Evolutionary conservation across 2,888 invertebrate genomes (phyloP), one percentile per base, ranked within the genome.

Genomic region (Lasioglossum leucozonium): DNA sequence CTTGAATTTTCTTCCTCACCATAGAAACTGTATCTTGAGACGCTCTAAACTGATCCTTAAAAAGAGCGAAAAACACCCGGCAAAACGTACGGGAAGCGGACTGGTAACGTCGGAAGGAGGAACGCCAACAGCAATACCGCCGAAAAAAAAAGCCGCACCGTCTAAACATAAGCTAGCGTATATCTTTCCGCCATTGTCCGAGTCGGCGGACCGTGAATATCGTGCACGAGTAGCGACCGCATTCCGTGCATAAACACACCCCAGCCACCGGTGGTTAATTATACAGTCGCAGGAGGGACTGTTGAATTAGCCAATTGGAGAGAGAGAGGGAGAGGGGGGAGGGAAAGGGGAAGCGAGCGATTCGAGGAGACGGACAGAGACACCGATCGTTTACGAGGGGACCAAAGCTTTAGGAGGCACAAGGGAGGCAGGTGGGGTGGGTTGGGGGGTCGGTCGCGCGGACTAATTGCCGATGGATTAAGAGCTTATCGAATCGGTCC

Each of bases 401-500:
- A 47, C 10, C 72, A 55, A 73, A 72, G 81, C 65, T 72, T 72
- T 44, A 71, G 73, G 79, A 71, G 80, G 73, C 55, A 75, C 62
- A 72, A 72, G 80, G 74, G 80, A 81, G 88, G 79, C 85, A 80
- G 87, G 76, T 80, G 82, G 81, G n/a, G n/a, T n/a, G n/a, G n/a
- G n/a, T n/a, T n/a, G n/a, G n/a, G n/a, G 86, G 78, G 87, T 77
- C 84, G 86, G 87, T 84, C 89, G 89, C 85, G 84, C 86, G 88
- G 91, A 91, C 91, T 93, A 93, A 94, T 94, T 94, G 92, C 92
- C 91, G 85, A 90, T 90, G 93, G 93, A 94, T 94, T 91, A 93
- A 92, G 92, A 91, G 91, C 91, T 93, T 93, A 93, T 93, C 92
- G 91, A 92, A 92, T 89, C 72, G 86, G 82, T 65, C 75, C 82